A percentile compares a stretch with the other conserved stretches of the same genome.
These are phyloP conservation scores for Cremastinae sp. DNA, from an alignment of 2,888 invertebrate species.

Conservation along the genomic window DNA sequence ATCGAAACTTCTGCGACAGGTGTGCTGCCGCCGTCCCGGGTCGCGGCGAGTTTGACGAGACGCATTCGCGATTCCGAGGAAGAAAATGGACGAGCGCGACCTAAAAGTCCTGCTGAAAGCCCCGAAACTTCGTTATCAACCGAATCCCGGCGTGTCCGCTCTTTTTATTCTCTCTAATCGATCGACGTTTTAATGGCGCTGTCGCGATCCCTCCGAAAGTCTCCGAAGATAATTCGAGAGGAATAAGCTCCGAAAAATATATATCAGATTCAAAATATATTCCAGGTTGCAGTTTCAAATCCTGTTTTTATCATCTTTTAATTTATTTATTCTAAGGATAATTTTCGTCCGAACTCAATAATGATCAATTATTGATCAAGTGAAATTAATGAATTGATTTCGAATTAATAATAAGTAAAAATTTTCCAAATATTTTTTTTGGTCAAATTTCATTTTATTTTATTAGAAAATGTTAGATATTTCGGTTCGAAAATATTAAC, in stretches of 20 bases:
- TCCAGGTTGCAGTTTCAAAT: too few relatives aligned
- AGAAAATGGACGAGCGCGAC: not conserved
- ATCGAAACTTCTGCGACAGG: conserved; percentile 49
- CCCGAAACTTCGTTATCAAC: conserved; percentile 64
- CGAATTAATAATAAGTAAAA: too few relatives aligned
- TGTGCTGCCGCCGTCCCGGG: conserved; percentile 30
- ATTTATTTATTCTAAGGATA: too few relatives aligned
- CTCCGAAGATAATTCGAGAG: conserved; percentile 25
- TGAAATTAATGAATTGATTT: too few relatives aligned
- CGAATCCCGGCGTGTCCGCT: conserved; percentile 3
- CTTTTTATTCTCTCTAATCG: conserved; percentile 45
- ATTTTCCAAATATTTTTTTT: too few relatives aligned
- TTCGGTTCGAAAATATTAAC: too few relatives aligned
- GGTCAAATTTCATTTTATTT: too few relatives aligned
- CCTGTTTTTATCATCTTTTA: conserved; percentile 3
- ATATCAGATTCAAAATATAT: too few relatives aligned
- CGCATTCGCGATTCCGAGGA: not conserved
- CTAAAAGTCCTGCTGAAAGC: conserved; percentile 47
- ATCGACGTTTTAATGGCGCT: conserved; percentile 61
- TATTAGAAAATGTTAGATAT: too few relatives aligned
- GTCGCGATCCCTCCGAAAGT: conserved; percentile 23
- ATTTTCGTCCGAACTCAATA: too few relatives aligned
- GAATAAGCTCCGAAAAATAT: too few relatives aligned
- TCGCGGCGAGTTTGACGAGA: conserved; percentile 26
- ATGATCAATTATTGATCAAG: too few relatives aligned